Base-by-base conservation (phyloP, 2,888 invertebrate species). In the Erebia epiphron region DNA sequence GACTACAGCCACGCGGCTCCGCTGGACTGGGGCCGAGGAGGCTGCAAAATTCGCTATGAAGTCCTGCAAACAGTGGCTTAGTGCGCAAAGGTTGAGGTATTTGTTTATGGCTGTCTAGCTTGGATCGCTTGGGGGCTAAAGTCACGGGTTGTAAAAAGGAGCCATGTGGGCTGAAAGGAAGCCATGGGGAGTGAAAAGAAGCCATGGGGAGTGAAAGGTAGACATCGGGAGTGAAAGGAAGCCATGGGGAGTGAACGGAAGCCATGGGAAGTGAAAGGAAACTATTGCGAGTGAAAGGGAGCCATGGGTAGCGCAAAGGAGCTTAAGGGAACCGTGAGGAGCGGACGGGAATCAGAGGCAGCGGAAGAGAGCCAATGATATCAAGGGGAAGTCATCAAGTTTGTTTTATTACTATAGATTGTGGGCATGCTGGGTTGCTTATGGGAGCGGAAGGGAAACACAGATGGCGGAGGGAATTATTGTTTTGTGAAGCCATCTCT, bases 1-100 rank as follows among this genome's bases (percentile, higher is more conserved):
- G 97, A 98, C 88, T 99, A 99, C 84, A 94, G 95, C 0, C 96
- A 97, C 95, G 98, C 98, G 0, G 96, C 97, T 71, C 95, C 96
- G 0, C 94, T 99, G 67, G 95, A 96, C 73, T 99, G 99, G 99
- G 99, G 99, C 0, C 94, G 94, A 74, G 95, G 95, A 14, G 99
- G 99, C 60, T 99, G 99, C 89, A 95, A 96, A n/a, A 81, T 99
- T 99, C 91, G 98, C 97, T 0, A 97, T 96, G 95, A 96, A 96
- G 76, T 98, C 98, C 77, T 99, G 99, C 93, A 98, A 98, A 86
- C 96, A 98, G 74, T 99, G 99, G 99, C 99, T 99, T 80, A 96
- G 96, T 76, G 86, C 94, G 26, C 96, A 96, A 86, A 95, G 96
- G 78, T 93, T 94, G 67, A 96, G 95, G 97, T 91, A 86, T 77